Conservation (phyloP, 2,113 vertebrate genomes). For the Typhlomys cinereus region DNA sequence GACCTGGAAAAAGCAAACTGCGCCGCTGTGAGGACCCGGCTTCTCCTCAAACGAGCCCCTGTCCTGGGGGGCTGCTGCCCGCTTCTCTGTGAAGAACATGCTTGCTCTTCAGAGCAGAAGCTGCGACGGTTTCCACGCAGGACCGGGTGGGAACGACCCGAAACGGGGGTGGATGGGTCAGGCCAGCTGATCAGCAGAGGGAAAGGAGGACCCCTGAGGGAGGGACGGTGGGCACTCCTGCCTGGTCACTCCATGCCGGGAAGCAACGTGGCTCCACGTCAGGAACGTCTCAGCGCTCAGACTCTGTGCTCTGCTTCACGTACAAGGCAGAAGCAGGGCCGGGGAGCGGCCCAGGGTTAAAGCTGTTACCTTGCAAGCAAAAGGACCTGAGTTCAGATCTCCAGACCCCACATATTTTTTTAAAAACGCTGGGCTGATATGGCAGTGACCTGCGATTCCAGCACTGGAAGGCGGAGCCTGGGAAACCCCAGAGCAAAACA, state of each 20-base stretch:
- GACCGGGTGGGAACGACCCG: rapidly evolving
- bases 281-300: no score
- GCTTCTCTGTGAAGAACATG: not conserved
- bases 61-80: not conserved
- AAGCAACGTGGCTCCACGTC: no score
- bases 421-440: no score
- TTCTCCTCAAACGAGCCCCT: not conserved
- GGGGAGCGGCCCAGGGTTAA: no score
- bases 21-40: not conserved
- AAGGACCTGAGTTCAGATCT: not conserved
- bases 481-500: no score
- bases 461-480: not conserved
- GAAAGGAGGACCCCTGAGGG: rapidly evolving
- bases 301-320: not conserved
- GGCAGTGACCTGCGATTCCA: not conserved
- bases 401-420: not conserved
- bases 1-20: not conserved
- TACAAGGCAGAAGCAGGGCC: not conserved
- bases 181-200: not conserved
- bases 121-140: rapidly evolving
- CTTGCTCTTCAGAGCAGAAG: not conserved
- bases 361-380: not conserved
- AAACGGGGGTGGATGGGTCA: not conserved
- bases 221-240: rapidly evolving
- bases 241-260: rapidly evolving